Percentiles rank a stretch among this genome's conserved stretches.
Evolutionary conservation across 2,888 invertebrate genomes (phyloP).

Genomic region (Mayetiola destructor): DNA sequence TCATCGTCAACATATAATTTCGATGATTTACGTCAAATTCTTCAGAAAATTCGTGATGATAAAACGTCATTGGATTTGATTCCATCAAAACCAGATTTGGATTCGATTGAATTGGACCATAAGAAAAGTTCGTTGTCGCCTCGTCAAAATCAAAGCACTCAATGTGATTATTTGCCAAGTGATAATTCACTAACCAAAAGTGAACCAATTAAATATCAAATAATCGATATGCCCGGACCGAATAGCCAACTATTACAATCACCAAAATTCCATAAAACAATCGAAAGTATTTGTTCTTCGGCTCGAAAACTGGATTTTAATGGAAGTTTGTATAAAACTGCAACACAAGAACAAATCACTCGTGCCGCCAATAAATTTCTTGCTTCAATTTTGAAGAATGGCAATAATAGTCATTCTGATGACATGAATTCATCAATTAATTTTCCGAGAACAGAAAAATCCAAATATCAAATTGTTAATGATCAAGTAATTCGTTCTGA

Average conservation of each 20-base stretch:
- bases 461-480: constrained; percentile 6
- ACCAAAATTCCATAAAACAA: background rate
- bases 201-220: background rate
- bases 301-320: background rate
- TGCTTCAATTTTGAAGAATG: background rate
- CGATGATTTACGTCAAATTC: background rate
- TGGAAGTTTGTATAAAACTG: background rate
- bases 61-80: constrained; percentile 2
- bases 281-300: background rate
- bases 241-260: background rate
- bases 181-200: background rate
- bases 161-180: background rate
- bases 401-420: too few relatives aligned
- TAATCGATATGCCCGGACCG: too few relatives aligned
- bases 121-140: background rate
- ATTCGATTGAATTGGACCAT: background rate
- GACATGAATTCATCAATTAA: too few relatives aligned
- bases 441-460: background rate
- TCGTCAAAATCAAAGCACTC: background rate
- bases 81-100: too few relatives aligned
- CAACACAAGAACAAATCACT: background rate
- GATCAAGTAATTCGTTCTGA: background rate
- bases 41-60: background rate
- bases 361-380: background rate
- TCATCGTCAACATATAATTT: background rate